Conservation (phyloP, 2,113 vertebrate genomes). For the Stigmatopora nigra region DNA sequence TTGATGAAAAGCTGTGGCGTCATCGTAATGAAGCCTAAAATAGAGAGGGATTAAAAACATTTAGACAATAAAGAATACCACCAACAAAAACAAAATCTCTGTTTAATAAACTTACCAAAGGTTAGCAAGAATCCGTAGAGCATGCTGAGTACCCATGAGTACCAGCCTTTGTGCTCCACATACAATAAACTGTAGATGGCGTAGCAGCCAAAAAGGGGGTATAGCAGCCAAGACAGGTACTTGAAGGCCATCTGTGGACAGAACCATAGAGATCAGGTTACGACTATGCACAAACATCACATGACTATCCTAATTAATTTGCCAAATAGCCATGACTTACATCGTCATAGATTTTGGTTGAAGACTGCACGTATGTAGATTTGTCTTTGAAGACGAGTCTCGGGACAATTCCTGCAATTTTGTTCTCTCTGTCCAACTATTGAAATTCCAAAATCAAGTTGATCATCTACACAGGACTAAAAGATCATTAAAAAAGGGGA, state of each 20-base stretch:
- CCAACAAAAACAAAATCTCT: constrained; percentile 36
- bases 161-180: constrained; percentile 96
- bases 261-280: neutral
- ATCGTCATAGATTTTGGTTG: constrained; percentile 90
- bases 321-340: constrained; percentile 64
- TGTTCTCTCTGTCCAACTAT: constrained; percentile 87
- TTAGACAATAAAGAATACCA: constrained; percentile 27
- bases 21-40: constrained; percentile 91
- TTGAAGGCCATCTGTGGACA: constrained; percentile 85
- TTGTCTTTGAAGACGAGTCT: constrained; percentile 82
- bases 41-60: neutral
- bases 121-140: constrained; percentile 94
- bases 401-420: constrained; percentile 78
- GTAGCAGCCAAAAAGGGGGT: constrained; percentile 89
- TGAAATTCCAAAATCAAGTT: constrained; percentile 1
- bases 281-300: neutral
- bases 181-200: constrained; percentile 89
- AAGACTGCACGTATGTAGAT: constrained; percentile 87
- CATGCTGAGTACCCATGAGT: constrained; percentile 94
- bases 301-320: neutral
- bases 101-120: constrained; percentile 73
- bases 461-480: neutral
- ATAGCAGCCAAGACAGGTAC: constrained; percentile 91
- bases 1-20: constrained; percentile 93
- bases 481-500: neutral